These are phyloP conservation scores for Drosophila paramelanica DNA, from an alignment of 2,888 invertebrate species.

Conservation along the genomic window DNA sequence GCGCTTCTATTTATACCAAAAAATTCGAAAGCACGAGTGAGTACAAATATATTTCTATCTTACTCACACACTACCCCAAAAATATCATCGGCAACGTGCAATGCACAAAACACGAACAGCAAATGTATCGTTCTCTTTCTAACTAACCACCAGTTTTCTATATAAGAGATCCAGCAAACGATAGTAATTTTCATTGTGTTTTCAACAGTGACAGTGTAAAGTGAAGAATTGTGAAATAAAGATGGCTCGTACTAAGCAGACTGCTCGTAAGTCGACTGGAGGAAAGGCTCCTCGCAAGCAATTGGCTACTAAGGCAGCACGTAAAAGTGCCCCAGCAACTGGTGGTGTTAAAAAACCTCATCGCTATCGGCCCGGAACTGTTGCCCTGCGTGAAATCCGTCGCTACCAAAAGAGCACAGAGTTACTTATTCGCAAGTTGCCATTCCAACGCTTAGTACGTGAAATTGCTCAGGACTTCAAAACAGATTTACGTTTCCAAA, in stretches of 20 bases:
- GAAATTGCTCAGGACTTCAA: conserved; percentile 22
- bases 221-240: conserved; percentile 2
- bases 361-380: background rate
- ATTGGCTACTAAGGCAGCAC: conserved; percentile 10
- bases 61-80: background rate
- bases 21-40: conserved; percentile 3
- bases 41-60: background rate
- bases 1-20: conserved; percentile 7
- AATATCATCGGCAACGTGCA: background rate
- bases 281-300: conserved; percentile 22
- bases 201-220: conserved; percentile 19
- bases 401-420: conserved; percentile 18
- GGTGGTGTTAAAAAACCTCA: conserved; percentile 8
- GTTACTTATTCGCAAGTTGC: conserved; percentile 19
- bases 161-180: background rate
- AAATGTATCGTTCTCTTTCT: conserved; percentile 1
- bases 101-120: conserved; percentile 26
- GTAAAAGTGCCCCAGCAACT: conserved; percentile 15
- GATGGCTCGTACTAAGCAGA: conserved; percentile 17
- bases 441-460: conserved; percentile 16
- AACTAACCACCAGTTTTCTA: conserved; percentile 6
- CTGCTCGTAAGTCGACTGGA: conserved; percentile 18
- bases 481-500: conserved; percentile 21
- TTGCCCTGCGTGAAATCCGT: conserved; percentile 20
- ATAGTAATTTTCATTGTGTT: background rate